Base-by-base conservation (phyloP, 2,113 vertebrate species). In the Neolamprologus hecqui region DNA sequence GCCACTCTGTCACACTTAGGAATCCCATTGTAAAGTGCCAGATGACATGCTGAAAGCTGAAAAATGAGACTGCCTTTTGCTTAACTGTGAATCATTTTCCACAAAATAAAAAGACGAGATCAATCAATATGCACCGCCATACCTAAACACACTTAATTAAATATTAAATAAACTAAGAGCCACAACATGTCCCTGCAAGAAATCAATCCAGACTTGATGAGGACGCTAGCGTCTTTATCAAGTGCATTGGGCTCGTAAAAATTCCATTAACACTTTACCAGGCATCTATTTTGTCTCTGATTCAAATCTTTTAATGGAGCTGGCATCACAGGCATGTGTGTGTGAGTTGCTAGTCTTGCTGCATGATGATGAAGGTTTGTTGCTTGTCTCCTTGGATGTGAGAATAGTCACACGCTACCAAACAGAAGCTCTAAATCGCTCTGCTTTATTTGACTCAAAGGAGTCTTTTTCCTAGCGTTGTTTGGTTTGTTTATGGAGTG, bases 271-370 rank as follows among this genome's bases (percentile, higher is more conserved):
- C 81, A 92, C 77, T 93, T 85, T 84, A 81, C 79, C 81, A 57
- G 86, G 83, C 91, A 65, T 90, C 87, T 91, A 88, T 90, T 87
- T 85, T 28, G 58, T 93, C 93, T 92, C 86, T 88, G 90, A 92
- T 94, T 92, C 85, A 73, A 85, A 95, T 94, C 90, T 92, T 94
- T 93, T 94, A 93, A 95, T 94, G 91, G 94, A 85, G 92, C 82
- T 88, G 92, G 92, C 90, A 84, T 82, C 19, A 13, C 55, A 7
- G 51, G 60, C 31, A 2, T 14, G 37, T 33, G 58, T 79, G 80
- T 73, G 77, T 87, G 70, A 70, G 13, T 33, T 23, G 80, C 86
- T 55, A 2, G 37, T 79, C 70, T 79, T 77, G 70, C 81, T 65
- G 82, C 84, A 75, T 81, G 88, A 86, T 70, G 90, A 81, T 51